Base-by-base conservation (phyloP, 2,113 vertebrate genomes). In the Oxyura jamaicensis region DNA sequence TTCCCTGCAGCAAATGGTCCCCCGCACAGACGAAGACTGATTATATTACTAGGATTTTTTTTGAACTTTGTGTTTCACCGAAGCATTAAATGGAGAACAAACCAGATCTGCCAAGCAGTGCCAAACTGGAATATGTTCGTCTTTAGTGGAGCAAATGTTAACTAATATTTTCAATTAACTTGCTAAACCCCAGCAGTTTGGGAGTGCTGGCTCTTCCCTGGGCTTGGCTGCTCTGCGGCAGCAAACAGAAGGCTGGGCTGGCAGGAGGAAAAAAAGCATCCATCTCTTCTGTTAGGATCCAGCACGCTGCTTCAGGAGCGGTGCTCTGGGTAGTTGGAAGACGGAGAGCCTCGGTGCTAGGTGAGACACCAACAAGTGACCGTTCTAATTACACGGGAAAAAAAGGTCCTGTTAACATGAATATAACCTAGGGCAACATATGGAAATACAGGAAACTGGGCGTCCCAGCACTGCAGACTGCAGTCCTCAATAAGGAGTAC, bases 351-450 rank as follows among this genome's bases (percentile, higher is more conserved):
- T 10, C 33, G 35, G 53, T 7, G 1, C 20, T 2, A 21, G 26
- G 36, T 8, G 14, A 73, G 73, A 31, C 17, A 62, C 13, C 62
- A 1, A 16, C 4, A 11, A 50, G 7, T 3, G 22, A 19, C 26
- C 44, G 17, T 1, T 56, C 21, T 15, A 46, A 33, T 62, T 13
- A 53, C 41, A 74, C 13, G 50, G 20, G 5, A 48, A 12, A 44
- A 48, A 3, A 6, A 9, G 1, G 6, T 25, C 25, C 39, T 9
- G 4, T 36, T 44, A 81, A 29, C 1, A 26, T 26, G 10, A 76
- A 12, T 1, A 46, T 25, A 28, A 65, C 7, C n/a, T 6, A 46
- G 16, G 8, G 11, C 7, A 44, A 50, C 3, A 4, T 1, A 20
- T 3, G 50, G 17, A 65, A 62, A 35, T 7, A 35, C 13, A 46